phyloP scores from a whole-genome alignment of 2,888 invertebrate species.

The Sturmia bella region DNA sequence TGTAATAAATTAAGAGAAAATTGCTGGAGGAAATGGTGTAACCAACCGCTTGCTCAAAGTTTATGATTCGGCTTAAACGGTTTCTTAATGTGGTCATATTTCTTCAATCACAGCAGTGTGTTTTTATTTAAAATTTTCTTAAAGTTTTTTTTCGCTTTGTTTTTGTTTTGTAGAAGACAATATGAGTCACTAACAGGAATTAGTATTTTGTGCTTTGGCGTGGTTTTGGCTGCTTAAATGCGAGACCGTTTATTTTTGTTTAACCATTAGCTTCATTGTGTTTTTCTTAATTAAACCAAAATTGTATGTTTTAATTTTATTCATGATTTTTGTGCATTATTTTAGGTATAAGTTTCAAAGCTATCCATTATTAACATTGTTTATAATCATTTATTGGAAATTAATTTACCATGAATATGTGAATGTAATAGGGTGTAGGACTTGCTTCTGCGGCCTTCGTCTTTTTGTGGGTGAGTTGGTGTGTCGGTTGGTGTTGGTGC shows the following conservation, averaged over 20 bases:
- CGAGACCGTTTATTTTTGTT: conserved; percentile 44
- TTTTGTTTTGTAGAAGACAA: background rate
- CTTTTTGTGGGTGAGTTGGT: too few species aligned
- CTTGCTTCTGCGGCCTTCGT: too few species aligned
- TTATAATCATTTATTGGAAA: too few species aligned
- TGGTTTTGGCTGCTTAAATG: conserved; percentile 14
- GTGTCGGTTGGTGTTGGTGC: too few species aligned
- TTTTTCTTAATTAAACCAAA: conserved; percentile 38
- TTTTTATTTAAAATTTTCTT: background rate
- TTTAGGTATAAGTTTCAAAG: conserved; percentile 7
- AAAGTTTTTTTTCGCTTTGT: background rate
- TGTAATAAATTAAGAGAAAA: too few species aligned
- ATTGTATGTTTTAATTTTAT: conserved; percentile 7
- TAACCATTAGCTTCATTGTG: conserved; percentile 39
- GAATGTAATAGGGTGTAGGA: too few species aligned
- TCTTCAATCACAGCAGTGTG: conserved; percentile 27
- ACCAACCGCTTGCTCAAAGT: too few species aligned
- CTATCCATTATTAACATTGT: too few species aligned
- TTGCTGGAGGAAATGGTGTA: too few species aligned
- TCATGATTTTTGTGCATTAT: background rate
- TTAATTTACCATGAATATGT: too few species aligned
- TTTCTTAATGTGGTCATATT: conserved; percentile 25
- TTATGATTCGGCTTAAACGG: background rate
- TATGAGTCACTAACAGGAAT: conserved; percentile 66
- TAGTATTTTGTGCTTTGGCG: background rate